Percentiles rank a stretch among this genome's conserved stretches.
These are phyloP conservation scores for Apogon hyalosoma DNA, from an alignment of 2,797 vertebrate species.

Conservation along the genomic window DNA sequence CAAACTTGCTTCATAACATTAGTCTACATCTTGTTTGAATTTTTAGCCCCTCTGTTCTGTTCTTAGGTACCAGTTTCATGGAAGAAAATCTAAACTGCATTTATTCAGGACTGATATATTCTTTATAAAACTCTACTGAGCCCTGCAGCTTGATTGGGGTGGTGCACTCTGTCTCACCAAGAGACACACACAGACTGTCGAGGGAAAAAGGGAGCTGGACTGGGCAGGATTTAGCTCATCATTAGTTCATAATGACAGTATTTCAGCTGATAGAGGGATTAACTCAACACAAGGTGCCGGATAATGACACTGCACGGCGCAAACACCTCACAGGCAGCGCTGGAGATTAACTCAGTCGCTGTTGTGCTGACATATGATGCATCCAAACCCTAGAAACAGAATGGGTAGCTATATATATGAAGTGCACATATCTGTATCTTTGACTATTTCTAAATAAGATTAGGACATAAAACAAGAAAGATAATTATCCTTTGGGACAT, in stretches of 20 bases:
- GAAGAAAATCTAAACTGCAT: constrained; percentile 6
- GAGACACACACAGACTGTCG: constrained; percentile 43
- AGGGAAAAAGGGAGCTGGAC: constrained; percentile 44
- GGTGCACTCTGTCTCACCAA: constrained; percentile 21
- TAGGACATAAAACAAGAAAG: no score
- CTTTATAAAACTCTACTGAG: constrained; percentile 26
- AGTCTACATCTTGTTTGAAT: no score
- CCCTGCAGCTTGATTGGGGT: constrained; percentile 48
- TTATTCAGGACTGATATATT: not conserved
- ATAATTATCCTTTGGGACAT: no score
- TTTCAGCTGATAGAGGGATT: constrained; percentile 69
- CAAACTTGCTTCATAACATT: no score
- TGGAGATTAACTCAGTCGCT: constrained; percentile 53
- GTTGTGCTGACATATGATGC: constrained; percentile 24
- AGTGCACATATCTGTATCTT: no score
- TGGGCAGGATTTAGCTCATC: constrained; percentile 59
- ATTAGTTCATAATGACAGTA: constrained; percentile 64
- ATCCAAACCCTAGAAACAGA: not conserved
- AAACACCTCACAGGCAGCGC: constrained; percentile 32
- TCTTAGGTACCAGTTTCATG: not conserved
- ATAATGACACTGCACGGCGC: constrained; percentile 40
- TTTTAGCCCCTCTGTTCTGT: not conserved
- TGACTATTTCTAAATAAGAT: no score
- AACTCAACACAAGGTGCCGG: constrained; percentile 37
- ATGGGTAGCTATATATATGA: not conserved